Evolutionary conservation across 2,113 vertebrate species (phyloP).

Genomic region (Indicator indicator): DNA sequence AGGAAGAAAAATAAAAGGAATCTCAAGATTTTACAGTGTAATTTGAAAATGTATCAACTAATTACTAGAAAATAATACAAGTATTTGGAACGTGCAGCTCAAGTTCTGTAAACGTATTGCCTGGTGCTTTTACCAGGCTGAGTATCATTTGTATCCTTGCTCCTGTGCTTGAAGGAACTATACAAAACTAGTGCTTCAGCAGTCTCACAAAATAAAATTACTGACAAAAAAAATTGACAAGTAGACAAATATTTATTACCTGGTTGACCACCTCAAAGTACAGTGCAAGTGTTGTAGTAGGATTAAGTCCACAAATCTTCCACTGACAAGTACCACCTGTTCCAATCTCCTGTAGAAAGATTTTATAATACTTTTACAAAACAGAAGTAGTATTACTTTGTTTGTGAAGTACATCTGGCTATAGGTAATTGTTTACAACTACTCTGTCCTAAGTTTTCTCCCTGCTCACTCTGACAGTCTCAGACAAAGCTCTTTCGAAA

Average conservation of each 20-base stretch:
- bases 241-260: slow-evolving; percentile 76
- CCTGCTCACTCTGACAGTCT: not conserved
- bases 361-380: not conserved
- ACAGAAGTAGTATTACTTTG: not conserved
- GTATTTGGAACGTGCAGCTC: not conserved
- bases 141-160: not conserved
- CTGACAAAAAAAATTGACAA: not conserved
- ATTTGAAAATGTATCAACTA: not conserved
- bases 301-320: slow-evolving; percentile 96
- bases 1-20: not conserved
- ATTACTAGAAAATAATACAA: not conserved
- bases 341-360: slow-evolving; percentile 89
- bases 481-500: not conserved
- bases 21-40: not conserved
- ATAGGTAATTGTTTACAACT: not conserved
- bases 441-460: not conserved
- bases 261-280: slow-evolving; percentile 98
- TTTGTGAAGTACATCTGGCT: not conserved
- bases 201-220: no score
- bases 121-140: not conserved
- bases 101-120: not conserved
- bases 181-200: not conserved
- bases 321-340: slow-evolving; percentile 96
- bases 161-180: not conserved
- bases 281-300: slow-evolving; percentile 89